Percentiles rank a stretch among this genome's conserved stretches.
phyloP scores from a whole-genome alignment of 1,140 invertebrate species.

The Hycleus cichorii region DNA sequence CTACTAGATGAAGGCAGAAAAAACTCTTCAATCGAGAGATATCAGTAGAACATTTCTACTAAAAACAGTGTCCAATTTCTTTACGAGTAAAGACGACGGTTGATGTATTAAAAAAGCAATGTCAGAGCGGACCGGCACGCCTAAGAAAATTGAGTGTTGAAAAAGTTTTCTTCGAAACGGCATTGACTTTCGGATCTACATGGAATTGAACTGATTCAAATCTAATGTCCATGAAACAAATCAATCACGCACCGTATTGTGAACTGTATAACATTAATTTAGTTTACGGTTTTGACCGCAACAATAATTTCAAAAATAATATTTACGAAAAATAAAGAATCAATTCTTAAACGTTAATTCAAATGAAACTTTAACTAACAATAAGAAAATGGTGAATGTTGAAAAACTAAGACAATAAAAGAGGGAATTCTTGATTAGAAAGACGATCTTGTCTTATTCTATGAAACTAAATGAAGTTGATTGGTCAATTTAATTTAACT shows the following conservation, averaged over 20 bases:
- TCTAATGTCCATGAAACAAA: constrained; percentile 35
- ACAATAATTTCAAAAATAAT: background rate
- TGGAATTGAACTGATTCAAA: constrained; percentile 34
- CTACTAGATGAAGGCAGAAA: constrained; percentile 7
- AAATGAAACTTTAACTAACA: background rate
- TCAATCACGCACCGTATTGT: constrained; percentile 35
- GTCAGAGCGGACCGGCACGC: constrained; percentile 28
- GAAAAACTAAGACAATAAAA: background rate
- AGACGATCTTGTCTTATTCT: constrained; percentile 30
- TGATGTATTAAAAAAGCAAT: constrained; percentile 38
- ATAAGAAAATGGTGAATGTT: background rate
- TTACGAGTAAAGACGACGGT: constrained; percentile 28
- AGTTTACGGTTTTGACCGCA: background rate
- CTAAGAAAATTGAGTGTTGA: constrained; percentile 35
- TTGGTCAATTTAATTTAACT: constrained; percentile 7
- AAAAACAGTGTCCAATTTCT: constrained; percentile 34
- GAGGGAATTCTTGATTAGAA: constrained; percentile 26
- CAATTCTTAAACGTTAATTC: background rate
- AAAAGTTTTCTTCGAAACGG: constrained; percentile 30
- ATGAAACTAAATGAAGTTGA: constrained; percentile 18
- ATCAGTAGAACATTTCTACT: constrained; percentile 27
- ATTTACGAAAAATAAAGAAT: background rate
- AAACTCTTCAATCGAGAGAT: constrained; percentile 27
- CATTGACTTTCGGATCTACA: constrained; percentile 28
- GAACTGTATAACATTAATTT: constrained; percentile 8